Conservation (phyloP, 1,140 invertebrate genomes). For the Lepidotrigona ventralis region DNA sequence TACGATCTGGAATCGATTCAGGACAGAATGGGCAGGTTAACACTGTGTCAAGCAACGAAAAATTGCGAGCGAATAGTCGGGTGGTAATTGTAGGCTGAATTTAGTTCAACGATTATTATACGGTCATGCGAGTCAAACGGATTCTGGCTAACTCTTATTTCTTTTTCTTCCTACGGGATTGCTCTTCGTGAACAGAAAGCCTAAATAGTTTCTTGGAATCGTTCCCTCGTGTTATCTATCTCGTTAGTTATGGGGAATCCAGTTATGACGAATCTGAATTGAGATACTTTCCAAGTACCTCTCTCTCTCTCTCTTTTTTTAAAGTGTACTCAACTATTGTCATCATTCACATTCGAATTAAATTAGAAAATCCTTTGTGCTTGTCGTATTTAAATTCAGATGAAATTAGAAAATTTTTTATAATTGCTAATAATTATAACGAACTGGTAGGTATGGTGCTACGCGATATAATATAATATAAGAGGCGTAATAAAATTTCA, state of each 20-base stretch:
- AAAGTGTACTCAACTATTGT: too few species aligned
- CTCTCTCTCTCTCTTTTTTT: background rate
- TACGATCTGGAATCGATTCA: background rate
- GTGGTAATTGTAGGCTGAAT: background rate
- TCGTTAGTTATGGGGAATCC: background rate
- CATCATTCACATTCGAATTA: background rate
- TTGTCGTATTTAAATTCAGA: too few species aligned
- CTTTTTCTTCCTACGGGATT: background rate
- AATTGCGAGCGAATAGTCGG: background rate
- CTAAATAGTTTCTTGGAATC: conserved; percentile 21
- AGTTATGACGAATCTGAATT: background rate
- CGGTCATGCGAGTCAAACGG: conserved; percentile 32
- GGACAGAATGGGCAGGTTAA: too few species aligned
- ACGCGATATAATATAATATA: too few species aligned
- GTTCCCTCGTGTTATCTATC: background rate
- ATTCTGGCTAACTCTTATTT: background rate
- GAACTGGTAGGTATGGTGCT: too few species aligned
- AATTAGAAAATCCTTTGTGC: too few species aligned
- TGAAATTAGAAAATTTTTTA: too few species aligned
- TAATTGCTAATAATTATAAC: too few species aligned
- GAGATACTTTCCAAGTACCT: background rate
- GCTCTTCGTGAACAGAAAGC: background rate
- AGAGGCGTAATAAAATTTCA: too few species aligned
- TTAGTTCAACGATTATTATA: conserved; percentile 30
- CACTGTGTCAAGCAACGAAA: background rate